Evolutionary conservation across 2,113 vertebrate genomes (phyloP), one percentile per base, ranked within the genome.

Genomic region (Heptranchias perlo): DNA sequence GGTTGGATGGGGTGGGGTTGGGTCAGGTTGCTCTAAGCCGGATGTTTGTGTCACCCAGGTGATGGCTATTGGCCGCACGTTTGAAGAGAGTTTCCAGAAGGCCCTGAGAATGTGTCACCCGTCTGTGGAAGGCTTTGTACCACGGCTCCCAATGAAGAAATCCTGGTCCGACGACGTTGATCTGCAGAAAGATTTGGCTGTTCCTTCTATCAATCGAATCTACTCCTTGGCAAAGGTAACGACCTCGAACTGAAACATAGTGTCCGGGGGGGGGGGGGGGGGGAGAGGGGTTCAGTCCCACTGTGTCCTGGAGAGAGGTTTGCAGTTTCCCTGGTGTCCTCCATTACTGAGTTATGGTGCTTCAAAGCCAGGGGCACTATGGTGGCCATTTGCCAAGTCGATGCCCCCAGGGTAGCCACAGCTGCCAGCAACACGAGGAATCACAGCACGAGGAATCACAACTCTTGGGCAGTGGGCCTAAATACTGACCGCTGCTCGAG

Each of bases 41-140:
- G 4, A 1, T 95, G 64, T 47, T 67, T 95, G 10, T 16, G 44
- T 95, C 87, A 87, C 96, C 95, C 97, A 99, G 99, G 99, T 99
- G 96, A 99, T 99, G 99, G 99, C 99, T 3, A 98, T 99, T 3
- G 99, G 99, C 0, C 98, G 98, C n/a, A 99, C 98, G 0, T 99
- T 99, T 96, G 98, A 99, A 96, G 99, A 99, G 97, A 99, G 98
- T 96, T 98, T 99, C 96, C 99, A 99, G 96, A 99, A 99, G 96
- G 99, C 99, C 84, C 97, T 99, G 96, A 97, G 99, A 96, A 99
- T 99, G 99, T 99, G 99, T 96, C 98, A 99, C 96, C 98, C 99
- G 0, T 99, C 99, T 1, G 97, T 99, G 73, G 98, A 98, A 93
- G 99, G 99, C 78, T 99, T 99, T 95, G 97, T 98, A 89, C 96